phyloP scores from a whole-genome alignment of 2,113 vertebrate genomes.

The Cinclus mexicanus region DNA sequence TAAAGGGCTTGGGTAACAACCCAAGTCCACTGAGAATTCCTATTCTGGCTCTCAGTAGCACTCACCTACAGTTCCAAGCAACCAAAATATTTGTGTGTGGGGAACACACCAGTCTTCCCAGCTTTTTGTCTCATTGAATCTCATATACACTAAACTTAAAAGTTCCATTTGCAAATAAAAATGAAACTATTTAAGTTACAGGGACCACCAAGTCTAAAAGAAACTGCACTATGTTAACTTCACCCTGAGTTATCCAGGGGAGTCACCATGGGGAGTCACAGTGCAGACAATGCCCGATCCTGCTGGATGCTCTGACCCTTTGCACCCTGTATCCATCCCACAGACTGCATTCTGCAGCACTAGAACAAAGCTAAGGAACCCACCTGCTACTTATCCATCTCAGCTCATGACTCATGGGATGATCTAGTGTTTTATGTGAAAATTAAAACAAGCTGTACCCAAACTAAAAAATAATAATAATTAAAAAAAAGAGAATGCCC shows the following conservation, averaged over 20 bases:
- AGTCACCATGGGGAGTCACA: not conserved
- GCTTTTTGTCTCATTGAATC: not conserved
- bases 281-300: not conserved
- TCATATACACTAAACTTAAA: not conserved
- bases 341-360: fast-evolving
- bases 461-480: not conserved
- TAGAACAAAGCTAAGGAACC: not conserved
- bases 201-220: not conserved
- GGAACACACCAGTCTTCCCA: not conserved
- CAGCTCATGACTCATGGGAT: not conserved
- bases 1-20: not conserved
- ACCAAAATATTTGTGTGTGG: not conserved
- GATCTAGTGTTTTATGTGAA: not conserved
- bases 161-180: not conserved
- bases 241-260: not conserved
- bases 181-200: not conserved
- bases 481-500: not conserved
- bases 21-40: not conserved
- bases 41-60: not conserved
- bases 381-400: not conserved
- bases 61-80: not conserved
- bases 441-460: not conserved
- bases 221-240: not conserved
- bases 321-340: not conserved
- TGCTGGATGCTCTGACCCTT: fast-evolving